Conservation (phyloP, 30 jellyfish, hydroid and myxozoan species). For the Mastigias papua region DNA sequence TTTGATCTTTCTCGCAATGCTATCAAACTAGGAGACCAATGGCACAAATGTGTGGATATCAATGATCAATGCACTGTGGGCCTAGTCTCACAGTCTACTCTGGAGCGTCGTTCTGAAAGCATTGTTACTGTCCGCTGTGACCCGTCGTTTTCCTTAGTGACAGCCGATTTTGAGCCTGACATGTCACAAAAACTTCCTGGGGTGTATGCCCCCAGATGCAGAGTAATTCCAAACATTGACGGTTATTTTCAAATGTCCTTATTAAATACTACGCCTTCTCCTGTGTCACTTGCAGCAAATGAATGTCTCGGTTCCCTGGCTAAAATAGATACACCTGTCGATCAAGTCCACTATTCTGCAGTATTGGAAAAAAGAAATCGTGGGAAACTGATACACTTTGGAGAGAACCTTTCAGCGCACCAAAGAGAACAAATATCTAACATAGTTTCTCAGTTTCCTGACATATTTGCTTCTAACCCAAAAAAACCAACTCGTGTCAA, state of each 20-base stretch:
- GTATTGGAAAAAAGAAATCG: background rate
- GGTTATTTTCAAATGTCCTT: background rate
- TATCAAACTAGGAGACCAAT: conserved; percentile 44
- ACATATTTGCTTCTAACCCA: conserved; percentile 48
- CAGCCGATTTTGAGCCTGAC: conserved; percentile 61
- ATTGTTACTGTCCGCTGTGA: conserved; percentile 31
- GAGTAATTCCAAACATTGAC: conserved; percentile 49
- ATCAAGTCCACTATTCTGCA: background rate
- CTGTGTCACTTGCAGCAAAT: background rate
- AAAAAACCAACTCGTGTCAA: conserved; percentile 44
- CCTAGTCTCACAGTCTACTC: conserved; percentile 12
- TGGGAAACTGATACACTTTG: background rate
- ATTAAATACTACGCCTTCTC: background rate
- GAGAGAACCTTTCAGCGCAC: conserved; percentile 7
- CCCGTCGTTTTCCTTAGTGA: conserved; percentile 44
- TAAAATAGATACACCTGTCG: background rate
- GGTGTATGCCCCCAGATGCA: conserved; percentile 24
- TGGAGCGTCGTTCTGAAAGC: conserved; percentile 44
- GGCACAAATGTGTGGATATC: conserved; percentile 35
- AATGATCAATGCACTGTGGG: conserved; percentile 27
- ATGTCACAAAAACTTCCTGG: conserved; percentile 20
- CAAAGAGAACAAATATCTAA: background rate
- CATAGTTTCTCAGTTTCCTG: background rate
- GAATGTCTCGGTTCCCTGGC: conserved; percentile 8
- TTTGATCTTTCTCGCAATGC: conserved; percentile 37